Evolutionary conservation across 2,113 vertebrate genomes (phyloP).

Genomic region (Bothrops jararaca): DNA sequence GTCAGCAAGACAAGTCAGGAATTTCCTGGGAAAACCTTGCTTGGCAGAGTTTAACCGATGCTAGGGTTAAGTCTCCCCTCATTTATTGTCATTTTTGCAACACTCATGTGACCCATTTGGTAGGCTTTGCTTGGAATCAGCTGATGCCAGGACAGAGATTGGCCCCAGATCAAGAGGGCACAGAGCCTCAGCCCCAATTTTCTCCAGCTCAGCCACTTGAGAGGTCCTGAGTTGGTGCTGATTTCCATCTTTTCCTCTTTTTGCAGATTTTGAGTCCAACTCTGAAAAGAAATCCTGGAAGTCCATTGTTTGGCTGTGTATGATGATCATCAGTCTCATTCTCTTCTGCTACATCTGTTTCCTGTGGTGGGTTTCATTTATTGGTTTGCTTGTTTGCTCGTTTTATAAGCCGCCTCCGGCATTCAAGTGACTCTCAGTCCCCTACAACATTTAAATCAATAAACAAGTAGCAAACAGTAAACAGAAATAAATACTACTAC

Average conservation of each 20-base stretch:
- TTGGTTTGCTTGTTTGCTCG: neutral
- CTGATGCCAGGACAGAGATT: neutral
- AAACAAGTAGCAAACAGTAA: neutral
- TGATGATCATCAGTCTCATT: slow-evolving; percentile 44
- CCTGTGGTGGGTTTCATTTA: slow-evolving; percentile 58
- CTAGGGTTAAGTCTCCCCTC: neutral
- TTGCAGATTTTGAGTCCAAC: slow-evolving; percentile 50
- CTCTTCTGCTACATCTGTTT: slow-evolving; percentile 61
- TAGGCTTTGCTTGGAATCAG: neutral
- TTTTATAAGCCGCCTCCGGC: neutral
- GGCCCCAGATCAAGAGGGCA: neutral
- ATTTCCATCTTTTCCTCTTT: neutral
- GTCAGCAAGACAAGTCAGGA: neutral
- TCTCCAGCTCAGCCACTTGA: neutral
- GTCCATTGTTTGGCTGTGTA: slow-evolving; percentile 50
- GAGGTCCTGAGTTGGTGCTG: neutral
- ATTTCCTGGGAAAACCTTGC: neutral
- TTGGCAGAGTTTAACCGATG: neutral
- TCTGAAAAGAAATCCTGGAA: slow-evolving; percentile 45
- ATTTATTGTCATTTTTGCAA: neutral
- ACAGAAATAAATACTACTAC: neutral
- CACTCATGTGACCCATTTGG: neutral
- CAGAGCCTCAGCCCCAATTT: neutral
- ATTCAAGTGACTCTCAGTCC: neutral
- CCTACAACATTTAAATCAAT: neutral